phyloP scores from a whole-genome alignment of 2,797 vertebrate species.

The Erpetoichthys calabaricus region DNA sequence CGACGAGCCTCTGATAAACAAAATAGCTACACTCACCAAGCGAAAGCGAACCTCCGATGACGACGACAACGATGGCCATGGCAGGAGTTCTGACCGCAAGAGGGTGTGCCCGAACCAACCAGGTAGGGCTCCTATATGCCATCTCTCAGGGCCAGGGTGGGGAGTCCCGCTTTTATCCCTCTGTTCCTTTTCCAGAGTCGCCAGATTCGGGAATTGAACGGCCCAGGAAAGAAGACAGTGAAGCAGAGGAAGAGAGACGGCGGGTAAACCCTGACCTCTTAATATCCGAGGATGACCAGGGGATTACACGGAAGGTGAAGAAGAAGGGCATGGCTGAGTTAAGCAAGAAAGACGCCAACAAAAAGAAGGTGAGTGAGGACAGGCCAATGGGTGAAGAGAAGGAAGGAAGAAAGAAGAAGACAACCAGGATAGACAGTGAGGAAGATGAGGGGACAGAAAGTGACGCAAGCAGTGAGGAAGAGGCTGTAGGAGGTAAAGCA shows the following conservation, averaged over 20 bases:
- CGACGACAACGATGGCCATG: slow-evolving; percentile 2
- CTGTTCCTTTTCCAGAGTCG: not conserved
- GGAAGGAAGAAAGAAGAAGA: slow-evolving; percentile 6
- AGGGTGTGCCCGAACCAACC: not conserved
- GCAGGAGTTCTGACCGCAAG: not conserved
- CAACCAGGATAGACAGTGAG: not conserved
- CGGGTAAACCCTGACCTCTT: not conserved
- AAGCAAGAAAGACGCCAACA: not conserved
- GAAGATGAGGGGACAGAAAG: not conserved
- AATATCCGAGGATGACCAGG: not conserved
- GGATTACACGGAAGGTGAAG: slow-evolving; percentile 31
- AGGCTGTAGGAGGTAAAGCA: no score
- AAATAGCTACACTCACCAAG: slow-evolving; percentile 23
- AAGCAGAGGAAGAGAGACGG: slow-evolving; percentile 11
- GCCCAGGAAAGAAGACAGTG: not conserved
- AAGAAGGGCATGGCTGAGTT: slow-evolving; percentile 28
- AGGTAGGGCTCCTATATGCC: not conserved
- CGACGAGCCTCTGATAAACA: slow-evolving; percentile 25
- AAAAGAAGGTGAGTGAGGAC: slow-evolving; percentile 17
- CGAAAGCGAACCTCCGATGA: slow-evolving; percentile 36
- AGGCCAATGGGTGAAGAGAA: slow-evolving; percentile 18
- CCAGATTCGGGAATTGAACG: not conserved
- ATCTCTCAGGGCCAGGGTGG: not conserved
- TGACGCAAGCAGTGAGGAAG: not conserved
- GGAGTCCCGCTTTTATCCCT: not conserved